Evolutionary conservation across 1,140 invertebrate genomes (phyloP).

Genomic region (Oryzaephilus surinamensis): DNA sequence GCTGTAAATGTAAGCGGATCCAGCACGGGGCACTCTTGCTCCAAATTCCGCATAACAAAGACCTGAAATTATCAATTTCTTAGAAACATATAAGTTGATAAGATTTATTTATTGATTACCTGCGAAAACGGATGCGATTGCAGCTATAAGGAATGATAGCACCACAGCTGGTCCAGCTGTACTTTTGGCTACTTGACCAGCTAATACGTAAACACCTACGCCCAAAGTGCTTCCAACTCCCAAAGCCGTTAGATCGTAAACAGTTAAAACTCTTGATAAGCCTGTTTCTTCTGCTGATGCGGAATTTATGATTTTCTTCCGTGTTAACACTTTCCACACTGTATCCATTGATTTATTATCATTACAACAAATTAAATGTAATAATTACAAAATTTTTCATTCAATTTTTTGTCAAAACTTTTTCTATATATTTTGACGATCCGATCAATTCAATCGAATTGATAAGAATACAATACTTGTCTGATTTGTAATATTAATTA

Average conservation of each 20-base stretch:
- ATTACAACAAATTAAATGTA: too few relatives aligned
- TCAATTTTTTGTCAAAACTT: too few relatives aligned
- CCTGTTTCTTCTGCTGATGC: slow-evolving; percentile 39
- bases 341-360: too few relatives aligned
- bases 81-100: background rate
- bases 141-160: slow-evolving; percentile 74
- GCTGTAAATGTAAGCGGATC: slow-evolving; percentile 80
- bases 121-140: slow-evolving; percentile 73
- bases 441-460: too few relatives aligned
- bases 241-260: slow-evolving; percentile 64
- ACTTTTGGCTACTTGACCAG: slow-evolving; percentile 70
- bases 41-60: slow-evolving; percentile 85
- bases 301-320: slow-evolving; percentile 39
- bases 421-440: too few relatives aligned
- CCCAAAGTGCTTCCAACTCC: slow-evolving; percentile 80
- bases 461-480: too few relatives aligned
- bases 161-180: slow-evolving; percentile 73
- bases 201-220: slow-evolving; percentile 80
- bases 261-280: slow-evolving; percentile 56
- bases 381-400: too few relatives aligned
- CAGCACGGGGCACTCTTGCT: slow-evolving; percentile 70
- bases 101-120: slow-evolving; percentile 40
- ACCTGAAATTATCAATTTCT: slow-evolving; percentile 41
- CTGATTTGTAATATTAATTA: too few relatives aligned
- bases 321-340: slow-evolving; percentile 37